Conservation (phyloP, 2,888 invertebrate species). For the Agonopterix heracliana region DNA sequence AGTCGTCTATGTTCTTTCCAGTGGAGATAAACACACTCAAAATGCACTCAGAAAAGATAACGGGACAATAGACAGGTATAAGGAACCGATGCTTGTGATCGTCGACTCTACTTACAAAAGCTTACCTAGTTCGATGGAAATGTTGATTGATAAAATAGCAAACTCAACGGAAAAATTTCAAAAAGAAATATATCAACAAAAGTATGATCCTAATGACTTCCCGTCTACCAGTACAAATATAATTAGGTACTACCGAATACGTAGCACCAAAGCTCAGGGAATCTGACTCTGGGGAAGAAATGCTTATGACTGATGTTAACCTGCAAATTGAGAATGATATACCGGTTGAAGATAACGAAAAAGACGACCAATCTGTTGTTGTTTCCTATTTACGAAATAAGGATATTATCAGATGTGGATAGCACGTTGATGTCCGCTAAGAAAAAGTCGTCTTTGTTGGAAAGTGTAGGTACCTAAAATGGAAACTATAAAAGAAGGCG, state of each 20-base stretch:
- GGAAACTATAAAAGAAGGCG: slow-evolving; percentile 48
- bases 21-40: slow-evolving; percentile 35
- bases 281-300: slow-evolving; percentile 34
- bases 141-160: slow-evolving; percentile 26
- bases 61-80: slow-evolving; percentile 10
- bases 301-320: slow-evolving; percentile 41
- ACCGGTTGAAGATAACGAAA: slow-evolving; percentile 23
- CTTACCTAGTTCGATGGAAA: slow-evolving; percentile 35
- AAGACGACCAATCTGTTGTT: slow-evolving; percentile 34
- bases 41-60: slow-evolving; percentile 23
- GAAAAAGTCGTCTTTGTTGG: slow-evolving; percentile 41
- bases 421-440: slow-evolving; percentile 28
- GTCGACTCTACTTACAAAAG: slow-evolving; percentile 36
- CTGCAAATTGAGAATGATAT: slow-evolving; percentile 43
- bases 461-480: slow-evolving; percentile 47
- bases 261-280: slow-evolving; percentile 16
- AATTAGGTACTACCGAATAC: slow-evolving; percentile 14
- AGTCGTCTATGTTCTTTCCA: slow-evolving; percentile 41
- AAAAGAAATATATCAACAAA: slow-evolving; percentile 24
- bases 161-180: slow-evolving; percentile 20
- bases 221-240: slow-evolving; percentile 39
- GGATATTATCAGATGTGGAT: slow-evolving; percentile 27
- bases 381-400: slow-evolving; percentile 42
- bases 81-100: slow-evolving; percentile 38
- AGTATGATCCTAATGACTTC: slow-evolving; percentile 25